These are phyloP conservation scores for Lycaon pictus DNA, from an alignment of 2,113 vertebrate species.

Conservation along the genomic window DNA sequence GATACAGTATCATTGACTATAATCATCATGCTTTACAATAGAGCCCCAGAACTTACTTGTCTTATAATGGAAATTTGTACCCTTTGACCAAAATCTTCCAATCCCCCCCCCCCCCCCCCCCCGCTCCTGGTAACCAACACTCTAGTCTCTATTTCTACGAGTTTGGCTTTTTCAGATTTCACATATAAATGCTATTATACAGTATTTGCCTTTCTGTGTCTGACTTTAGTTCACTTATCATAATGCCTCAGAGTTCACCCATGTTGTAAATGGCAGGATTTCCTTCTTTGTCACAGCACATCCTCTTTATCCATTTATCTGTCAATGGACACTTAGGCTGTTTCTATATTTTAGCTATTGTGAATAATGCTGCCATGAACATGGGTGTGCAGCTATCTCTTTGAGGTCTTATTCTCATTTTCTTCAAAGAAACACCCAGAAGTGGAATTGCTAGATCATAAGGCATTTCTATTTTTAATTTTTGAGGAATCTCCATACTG, in stretches of 20 bases:
- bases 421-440: neutral
- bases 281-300: neutral
- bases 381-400: neutral
- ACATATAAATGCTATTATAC: neutral
- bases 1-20: neutral
- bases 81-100: neutral
- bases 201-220: neutral
- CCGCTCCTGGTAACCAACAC: neutral
- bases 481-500: neutral
- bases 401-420: neutral
- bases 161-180: neutral
- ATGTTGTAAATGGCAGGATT: neutral
- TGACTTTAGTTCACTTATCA: neutral
- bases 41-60: neutral
- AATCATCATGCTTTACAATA: neutral
- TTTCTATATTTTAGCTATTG: neutral
- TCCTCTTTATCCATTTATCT: neutral
- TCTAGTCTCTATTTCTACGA: neutral
- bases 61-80: neutral
- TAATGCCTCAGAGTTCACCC: neutral
- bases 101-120: neutral
- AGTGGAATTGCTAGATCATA: neutral
- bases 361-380: neutral
- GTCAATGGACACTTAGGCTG: neutral
- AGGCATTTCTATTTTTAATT: neutral